phyloP scores from a whole-genome alignment of 64 coral and sea anemone species.

The Cladopsammia gracilis region DNA sequence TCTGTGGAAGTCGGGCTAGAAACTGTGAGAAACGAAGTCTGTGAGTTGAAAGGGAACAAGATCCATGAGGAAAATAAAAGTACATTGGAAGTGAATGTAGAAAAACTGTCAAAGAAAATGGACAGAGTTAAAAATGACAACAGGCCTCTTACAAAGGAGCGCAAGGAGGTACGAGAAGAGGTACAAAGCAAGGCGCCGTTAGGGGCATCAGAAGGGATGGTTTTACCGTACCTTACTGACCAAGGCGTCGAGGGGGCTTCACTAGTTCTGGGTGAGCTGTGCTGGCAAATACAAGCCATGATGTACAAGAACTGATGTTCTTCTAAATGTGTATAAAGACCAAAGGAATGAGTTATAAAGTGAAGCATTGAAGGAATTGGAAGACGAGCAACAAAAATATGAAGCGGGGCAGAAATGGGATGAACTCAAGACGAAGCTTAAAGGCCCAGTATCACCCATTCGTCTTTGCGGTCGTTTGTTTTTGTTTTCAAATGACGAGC shows the following conservation, averaged over 20 bases:
- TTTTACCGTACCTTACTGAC: background rate
- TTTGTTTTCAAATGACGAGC: no score
- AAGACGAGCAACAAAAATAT: background rate
- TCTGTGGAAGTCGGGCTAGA: conserved; percentile 14
- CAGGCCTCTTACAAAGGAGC: no score
- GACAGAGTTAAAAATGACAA: no score
- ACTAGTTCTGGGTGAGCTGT: background rate
- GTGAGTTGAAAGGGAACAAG: background rate
- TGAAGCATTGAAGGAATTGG: background rate
- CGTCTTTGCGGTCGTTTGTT: no score
- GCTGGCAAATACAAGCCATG: conserved; percentile 24
- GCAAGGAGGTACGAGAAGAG: no score
- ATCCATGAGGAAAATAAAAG: background rate
- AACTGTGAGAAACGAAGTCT: background rate
- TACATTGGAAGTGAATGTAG: no score
- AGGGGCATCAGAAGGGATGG: background rate
- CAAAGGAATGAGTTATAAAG: conserved; percentile 33
- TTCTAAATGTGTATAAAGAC: background rate
- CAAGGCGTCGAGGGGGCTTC: background rate
- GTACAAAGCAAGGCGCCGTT: background rate
- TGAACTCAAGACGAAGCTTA: background rate
- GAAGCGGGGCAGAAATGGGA: background rate
- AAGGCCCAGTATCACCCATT: background rate
- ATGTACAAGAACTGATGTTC: conserved; percentile 42
- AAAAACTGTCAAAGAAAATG: no score